Evolutionary conservation across 2,888 invertebrate species (phyloP).

Genomic region (Aphelenchoides bicaudatus): DNA sequence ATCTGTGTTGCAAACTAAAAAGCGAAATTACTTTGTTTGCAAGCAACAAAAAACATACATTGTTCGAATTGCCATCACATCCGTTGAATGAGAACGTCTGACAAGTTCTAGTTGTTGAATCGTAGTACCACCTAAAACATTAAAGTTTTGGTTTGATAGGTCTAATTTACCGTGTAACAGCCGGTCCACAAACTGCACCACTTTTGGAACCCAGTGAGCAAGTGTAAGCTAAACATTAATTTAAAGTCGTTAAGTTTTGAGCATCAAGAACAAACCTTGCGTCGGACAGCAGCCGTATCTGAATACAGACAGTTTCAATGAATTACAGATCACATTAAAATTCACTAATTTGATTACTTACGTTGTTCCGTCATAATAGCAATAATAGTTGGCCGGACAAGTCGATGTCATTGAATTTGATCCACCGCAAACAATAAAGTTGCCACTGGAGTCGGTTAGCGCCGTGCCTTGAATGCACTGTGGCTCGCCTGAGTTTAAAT

Average conservation of each 20-base stretch:
- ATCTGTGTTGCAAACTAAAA: slow-evolving; percentile 37
- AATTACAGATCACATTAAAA: no score
- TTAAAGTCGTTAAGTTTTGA: background rate
- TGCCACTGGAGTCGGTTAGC: slow-evolving; percentile 58
- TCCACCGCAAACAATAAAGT: slow-evolving; percentile 58
- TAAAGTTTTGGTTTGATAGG: background rate
- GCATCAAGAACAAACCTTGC: slow-evolving; percentile 37
- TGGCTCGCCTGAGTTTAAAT: slow-evolving; percentile 41
- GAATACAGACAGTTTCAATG: no score
- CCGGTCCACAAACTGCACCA: slow-evolving; percentile 58
- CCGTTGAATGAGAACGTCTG: slow-evolving; percentile 59
- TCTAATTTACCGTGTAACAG: slow-evolving; percentile 42
- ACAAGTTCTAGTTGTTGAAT: slow-evolving; percentile 41
- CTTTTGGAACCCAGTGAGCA: slow-evolving; percentile 58
- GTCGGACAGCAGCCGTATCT: slow-evolving; percentile 60
- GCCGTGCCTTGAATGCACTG: slow-evolving; percentile 60
- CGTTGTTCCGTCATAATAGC: slow-evolving; percentile 60
- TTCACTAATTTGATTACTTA: no score
- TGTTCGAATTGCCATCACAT: slow-evolving; percentile 60
- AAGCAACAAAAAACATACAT: slow-evolving; percentile 47
- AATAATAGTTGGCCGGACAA: slow-evolving; percentile 60
- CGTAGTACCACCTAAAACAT: slow-evolving; percentile 52
- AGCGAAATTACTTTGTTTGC: background rate
- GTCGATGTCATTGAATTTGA: slow-evolving; percentile 47
- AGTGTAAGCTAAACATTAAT: slow-evolving; percentile 55